Conservation (phyloP, 2,797 vertebrate species). For the Melanotaenia trifasciata region DNA sequence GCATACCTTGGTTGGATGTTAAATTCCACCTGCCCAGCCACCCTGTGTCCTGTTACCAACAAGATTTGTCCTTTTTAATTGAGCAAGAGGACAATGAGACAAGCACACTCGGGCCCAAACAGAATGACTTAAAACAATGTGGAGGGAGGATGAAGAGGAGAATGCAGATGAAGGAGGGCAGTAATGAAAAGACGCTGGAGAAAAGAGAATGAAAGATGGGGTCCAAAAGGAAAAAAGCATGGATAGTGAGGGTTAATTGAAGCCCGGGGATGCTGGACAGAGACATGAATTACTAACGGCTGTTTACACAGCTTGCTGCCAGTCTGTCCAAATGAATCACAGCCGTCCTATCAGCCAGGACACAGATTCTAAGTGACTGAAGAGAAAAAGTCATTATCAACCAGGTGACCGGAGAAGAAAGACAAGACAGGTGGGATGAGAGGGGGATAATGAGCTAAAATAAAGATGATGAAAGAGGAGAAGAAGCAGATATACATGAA, state of each 20-base stretch:
- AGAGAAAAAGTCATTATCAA: conserved; percentile 56
- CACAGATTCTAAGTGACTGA: conserved; percentile 50
- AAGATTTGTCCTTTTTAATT: conserved; percentile 28
- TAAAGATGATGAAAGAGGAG: conserved; percentile 3
- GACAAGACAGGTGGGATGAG: conserved; percentile 21
- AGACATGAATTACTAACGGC: conserved; percentile 83
- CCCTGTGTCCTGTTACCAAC: conserved; percentile 11
- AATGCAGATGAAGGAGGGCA: conserved; percentile 48
- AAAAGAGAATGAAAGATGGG: conserved; percentile 32
- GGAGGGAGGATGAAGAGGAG: conserved; percentile 27
- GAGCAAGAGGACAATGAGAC: conserved; percentile 26
- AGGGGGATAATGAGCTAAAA: conserved; percentile 42
- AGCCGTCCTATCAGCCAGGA: conserved; percentile 63
- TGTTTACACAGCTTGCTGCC: conserved; percentile 82
- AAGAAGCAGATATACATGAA: background rate
- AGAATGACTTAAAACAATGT: conserved; percentile 31
- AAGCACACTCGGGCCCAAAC: conserved; percentile 16
- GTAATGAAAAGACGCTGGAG: conserved; percentile 41
- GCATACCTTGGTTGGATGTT: conserved; percentile 34
- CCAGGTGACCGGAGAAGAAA: conserved; percentile 30
- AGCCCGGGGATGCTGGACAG: conserved; percentile 73
- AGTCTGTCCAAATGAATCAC: conserved; percentile 79
- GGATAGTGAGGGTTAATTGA: conserved; percentile 79
- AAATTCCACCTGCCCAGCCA: conserved; percentile 36
- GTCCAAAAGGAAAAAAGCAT: conserved; percentile 52